Percentiles rank a stretch among this genome's conserved stretches.
Evolutionary conservation across 2,888 invertebrate species (phyloP).

Genomic region (Microdon myrmicae): DNA sequence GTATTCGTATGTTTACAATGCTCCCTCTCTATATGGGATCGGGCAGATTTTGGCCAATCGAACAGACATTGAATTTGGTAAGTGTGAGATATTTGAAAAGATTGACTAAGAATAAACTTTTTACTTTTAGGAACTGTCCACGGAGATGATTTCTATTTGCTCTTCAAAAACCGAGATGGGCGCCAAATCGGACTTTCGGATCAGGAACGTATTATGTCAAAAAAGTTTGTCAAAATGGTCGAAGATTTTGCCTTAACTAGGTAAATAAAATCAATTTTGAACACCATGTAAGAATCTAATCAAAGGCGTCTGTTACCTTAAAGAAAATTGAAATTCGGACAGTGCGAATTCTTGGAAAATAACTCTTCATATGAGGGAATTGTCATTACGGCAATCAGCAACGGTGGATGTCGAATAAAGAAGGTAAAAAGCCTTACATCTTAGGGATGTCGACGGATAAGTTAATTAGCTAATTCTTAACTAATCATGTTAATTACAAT

Average conservation of each 20-base stretch:
- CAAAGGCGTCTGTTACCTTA: neutral
- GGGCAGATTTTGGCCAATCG: constrained; percentile 70
- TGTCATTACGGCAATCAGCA: neutral
- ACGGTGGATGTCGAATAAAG: neutral
- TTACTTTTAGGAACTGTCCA: constrained; percentile 56
- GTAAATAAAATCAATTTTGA: constrained; percentile 1
- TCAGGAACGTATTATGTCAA: constrained; percentile 50
- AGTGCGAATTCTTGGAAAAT: constrained; percentile 21
- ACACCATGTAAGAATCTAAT: too few relatives aligned
- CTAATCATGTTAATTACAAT: too few relatives aligned
- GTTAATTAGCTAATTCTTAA: too few relatives aligned
- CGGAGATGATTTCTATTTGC: constrained; percentile 58
- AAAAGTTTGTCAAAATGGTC: constrained; percentile 57
- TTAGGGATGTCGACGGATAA: neutral
- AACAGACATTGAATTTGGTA: constrained; percentile 69
- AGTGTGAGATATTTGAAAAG: constrained; percentile 44
- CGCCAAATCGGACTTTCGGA: constrained; percentile 28
- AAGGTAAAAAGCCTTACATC: neutral
- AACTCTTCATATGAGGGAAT: too few relatives aligned
- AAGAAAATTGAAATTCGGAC: constrained; percentile 21
- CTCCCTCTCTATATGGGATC: constrained; percentile 71
- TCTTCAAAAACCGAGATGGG: constrained; percentile 48
- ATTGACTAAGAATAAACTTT: neutral
- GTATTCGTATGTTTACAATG: constrained; percentile 75
- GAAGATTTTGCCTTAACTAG: constrained; percentile 51